Percentiles rank a stretch among this genome's conserved stretches.
Evolutionary conservation across 2,113 vertebrate genomes (phyloP).

Genomic region (Vimba vimba): DNA sequence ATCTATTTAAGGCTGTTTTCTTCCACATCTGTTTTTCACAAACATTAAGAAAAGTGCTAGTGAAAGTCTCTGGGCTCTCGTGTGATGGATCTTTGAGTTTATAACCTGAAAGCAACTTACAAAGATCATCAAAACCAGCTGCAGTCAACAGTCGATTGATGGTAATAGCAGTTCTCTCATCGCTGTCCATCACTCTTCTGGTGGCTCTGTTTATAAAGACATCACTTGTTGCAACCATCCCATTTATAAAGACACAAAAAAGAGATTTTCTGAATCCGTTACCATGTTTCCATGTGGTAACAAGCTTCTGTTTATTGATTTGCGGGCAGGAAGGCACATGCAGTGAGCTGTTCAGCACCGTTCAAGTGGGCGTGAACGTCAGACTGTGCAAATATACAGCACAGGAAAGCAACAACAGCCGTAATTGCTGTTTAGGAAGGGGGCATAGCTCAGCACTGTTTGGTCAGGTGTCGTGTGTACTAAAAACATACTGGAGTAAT

Average conservation of each 20-base stretch:
- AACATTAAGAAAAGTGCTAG: background rate
- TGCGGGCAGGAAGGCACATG: slow-evolving; percentile 41
- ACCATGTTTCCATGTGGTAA: slow-evolving; percentile 21
- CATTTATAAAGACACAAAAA: background rate
- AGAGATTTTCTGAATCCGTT: slow-evolving; percentile 32
- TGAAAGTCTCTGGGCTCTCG: background rate
- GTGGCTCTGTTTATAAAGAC: background rate
- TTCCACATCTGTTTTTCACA: slow-evolving; percentile 33
- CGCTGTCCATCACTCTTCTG: slow-evolving; percentile 9
- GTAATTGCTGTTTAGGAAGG: slow-evolving; percentile 53
- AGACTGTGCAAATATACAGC: slow-evolving; percentile 63
- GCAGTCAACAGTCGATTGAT: slow-evolving; percentile 26
- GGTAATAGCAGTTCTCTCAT: slow-evolving; percentile 46
- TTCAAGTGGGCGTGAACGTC: slow-evolving; percentile 31
- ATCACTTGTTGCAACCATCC: background rate
- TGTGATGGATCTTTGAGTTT: slow-evolving; percentile 16
- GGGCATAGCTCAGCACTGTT: slow-evolving; percentile 34
- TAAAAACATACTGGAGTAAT: slow-evolving; percentile 59
- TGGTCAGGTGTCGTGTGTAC: slow-evolving; percentile 59
- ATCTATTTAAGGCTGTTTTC: slow-evolving; percentile 18
- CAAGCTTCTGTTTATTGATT: slow-evolving; percentile 63
- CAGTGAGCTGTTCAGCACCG: background rate
- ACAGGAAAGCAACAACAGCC: slow-evolving; percentile 28
- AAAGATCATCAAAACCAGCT: slow-evolving; percentile 38
- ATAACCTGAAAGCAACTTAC: slow-evolving; percentile 8